Evolutionary conservation across 2,113 vertebrate genomes (phyloP).

Genomic region (Oophaga pumilio): DNA sequence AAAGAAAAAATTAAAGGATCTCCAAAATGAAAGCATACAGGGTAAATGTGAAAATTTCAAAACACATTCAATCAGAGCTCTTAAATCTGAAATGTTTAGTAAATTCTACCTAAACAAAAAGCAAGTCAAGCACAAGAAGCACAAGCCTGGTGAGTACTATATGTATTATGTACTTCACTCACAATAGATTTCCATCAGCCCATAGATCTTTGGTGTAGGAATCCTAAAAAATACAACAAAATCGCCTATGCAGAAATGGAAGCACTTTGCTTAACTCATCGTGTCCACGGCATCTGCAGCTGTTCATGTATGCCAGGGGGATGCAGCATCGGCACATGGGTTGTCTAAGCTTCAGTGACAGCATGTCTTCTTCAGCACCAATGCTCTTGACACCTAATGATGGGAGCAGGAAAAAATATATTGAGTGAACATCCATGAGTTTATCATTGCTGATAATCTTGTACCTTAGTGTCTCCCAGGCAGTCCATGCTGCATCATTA

Average conservation of each 20-base stretch:
- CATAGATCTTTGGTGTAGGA: not conserved
- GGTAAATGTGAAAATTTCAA: constrained; percentile 75
- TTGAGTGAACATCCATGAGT: no score
- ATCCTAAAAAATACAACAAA: not conserved
- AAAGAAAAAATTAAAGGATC: constrained; percentile 84
- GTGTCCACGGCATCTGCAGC: no score
- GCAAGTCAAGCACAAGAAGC: constrained; percentile 88
- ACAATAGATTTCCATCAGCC: not conserved
- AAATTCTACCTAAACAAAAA: constrained; percentile 79
- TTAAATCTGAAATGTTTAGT: constrained; percentile 76
- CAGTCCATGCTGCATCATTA: no score
- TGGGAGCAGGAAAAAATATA: no score
- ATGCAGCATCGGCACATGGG: not conserved
- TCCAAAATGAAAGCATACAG: constrained; percentile 73
- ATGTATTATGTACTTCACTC: not conserved
- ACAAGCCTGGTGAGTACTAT: constrained; percentile 82
- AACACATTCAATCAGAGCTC: constrained; percentile 74
- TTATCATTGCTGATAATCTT: no score
- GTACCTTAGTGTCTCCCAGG: no score
- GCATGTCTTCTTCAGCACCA: no score
- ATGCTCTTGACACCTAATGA: no score
- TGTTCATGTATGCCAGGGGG: not conserved
- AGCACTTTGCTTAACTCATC: no score
- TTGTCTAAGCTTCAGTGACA: no score
- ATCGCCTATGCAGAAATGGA: no score